phyloP scores from a whole-genome alignment of 2,797 vertebrate species.

The Bucorvus abyssinicus region DNA sequence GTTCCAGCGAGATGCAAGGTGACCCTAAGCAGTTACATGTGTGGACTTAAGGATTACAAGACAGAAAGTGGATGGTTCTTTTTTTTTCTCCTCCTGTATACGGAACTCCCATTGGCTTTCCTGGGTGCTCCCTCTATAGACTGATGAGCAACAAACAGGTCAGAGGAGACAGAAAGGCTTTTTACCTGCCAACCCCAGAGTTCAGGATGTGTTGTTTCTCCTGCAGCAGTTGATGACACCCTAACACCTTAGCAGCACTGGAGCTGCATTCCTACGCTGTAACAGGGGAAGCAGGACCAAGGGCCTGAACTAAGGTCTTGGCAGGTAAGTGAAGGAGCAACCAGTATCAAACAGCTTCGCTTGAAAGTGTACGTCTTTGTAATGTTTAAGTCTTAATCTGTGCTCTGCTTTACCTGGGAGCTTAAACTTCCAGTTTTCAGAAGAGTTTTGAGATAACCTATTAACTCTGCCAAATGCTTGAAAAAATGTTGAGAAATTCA shows the following conservation, averaged over 20 bases:
- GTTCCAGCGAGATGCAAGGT: background rate
- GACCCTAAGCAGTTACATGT: conserved; percentile 42
- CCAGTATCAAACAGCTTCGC: conserved; percentile 39
- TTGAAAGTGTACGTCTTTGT: conserved; percentile 61
- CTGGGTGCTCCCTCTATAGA: conserved; percentile 56
- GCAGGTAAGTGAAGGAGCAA: conserved; percentile 70
- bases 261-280: conserved; percentile 72
- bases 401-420: conserved; percentile 45
- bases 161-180: conserved; percentile 53
- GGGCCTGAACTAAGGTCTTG: conserved; percentile 73
- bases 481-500: background rate
- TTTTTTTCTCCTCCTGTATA: conserved; percentile 17
- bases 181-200: conserved; percentile 72
- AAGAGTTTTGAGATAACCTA: background rate
- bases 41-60: conserved; percentile 62
- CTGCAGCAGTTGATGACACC: conserved; percentile 71
- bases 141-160: background rate
- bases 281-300: conserved; percentile 72
- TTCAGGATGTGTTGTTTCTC: conserved; percentile 74
- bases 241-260: conserved; percentile 72
- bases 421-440: conserved; percentile 10
- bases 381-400: conserved; percentile 68
- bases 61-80: conserved; percentile 18
- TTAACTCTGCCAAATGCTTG: background rate
- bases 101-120: conserved; percentile 33